Conservation (phyloP, 2,888 invertebrate genomes). For the Pseudococcus longispinus region DNA sequence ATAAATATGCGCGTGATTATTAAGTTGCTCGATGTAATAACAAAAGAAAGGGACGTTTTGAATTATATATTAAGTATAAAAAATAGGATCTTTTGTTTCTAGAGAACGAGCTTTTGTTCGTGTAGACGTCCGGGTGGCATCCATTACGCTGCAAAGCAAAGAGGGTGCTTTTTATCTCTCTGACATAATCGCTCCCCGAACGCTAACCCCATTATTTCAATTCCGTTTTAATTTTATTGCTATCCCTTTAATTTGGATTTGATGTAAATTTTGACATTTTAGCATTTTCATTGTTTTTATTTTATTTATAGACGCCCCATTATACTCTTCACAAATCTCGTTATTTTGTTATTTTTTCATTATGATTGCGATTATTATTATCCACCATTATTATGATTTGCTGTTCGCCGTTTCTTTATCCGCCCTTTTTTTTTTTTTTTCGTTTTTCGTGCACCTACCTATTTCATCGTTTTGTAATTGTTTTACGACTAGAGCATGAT, state of each 20-base stretch:
- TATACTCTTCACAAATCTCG: slow-evolving; percentile 39
- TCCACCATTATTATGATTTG: neutral
- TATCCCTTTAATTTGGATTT: slow-evolving; percentile 56
- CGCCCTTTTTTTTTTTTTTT: neutral
- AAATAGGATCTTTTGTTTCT: slow-evolving; percentile 54
- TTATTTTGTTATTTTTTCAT: slow-evolving; percentile 32
- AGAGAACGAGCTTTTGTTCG: slow-evolving; percentile 51
- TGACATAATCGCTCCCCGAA: slow-evolving; percentile 54
- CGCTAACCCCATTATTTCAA: slow-evolving; percentile 56
- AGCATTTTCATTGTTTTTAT: slow-evolving; percentile 56
- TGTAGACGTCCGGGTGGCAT: slow-evolving; percentile 49
- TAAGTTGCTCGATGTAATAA: slow-evolving; percentile 48
- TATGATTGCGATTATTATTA: neutral
- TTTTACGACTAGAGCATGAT: too few species aligned
- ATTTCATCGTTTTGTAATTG: too few species aligned
- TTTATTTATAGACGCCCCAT: slow-evolving; percentile 52
- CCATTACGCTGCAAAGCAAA: slow-evolving; percentile 47
- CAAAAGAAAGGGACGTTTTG: slow-evolving; percentile 53
- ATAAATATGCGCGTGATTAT: slow-evolving; percentile 51
- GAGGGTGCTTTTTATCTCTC: slow-evolving; percentile 55
- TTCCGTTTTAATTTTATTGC: slow-evolving; percentile 56
- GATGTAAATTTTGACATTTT: slow-evolving; percentile 56
- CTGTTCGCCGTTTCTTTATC: neutral
- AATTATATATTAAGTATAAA: slow-evolving; percentile 49
- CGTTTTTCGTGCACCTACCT: too few species aligned